Percentiles rank a stretch among this genome's conserved stretches.
These are phyloP conservation scores for Drosophila kuntzei DNA, from an alignment of 2,888 invertebrate genomes.

Conservation along the genomic window DNA sequence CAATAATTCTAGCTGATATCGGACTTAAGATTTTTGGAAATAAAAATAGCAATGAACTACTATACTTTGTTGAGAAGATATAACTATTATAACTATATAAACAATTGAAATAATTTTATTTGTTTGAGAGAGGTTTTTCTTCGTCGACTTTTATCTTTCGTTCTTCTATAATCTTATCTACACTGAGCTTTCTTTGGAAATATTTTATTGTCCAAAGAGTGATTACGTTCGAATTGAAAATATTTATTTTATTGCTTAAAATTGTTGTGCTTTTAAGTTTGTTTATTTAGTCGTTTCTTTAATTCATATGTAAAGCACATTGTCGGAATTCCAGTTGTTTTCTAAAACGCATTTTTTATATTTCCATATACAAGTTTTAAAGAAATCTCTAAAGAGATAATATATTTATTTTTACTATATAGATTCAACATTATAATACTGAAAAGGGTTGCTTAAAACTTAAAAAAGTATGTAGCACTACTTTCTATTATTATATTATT, in stretches of 20 bases:
- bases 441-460: too few relatives aligned
- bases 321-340: too few relatives aligned
- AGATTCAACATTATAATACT: too few relatives aligned
- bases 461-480: too few relatives aligned
- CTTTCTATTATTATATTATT: too few relatives aligned
- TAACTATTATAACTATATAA: too few relatives aligned
- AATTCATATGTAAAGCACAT: too few relatives aligned
- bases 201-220: neutral
- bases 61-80: neutral
- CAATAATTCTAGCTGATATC: neutral
- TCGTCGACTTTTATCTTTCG: neutral
- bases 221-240: neutral
- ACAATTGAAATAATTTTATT: neutral
- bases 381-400: too few relatives aligned
- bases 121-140: neutral
- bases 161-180: slow-evolving; percentile 2
- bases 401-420: too few relatives aligned
- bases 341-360: too few relatives aligned
- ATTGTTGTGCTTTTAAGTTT: neutral
- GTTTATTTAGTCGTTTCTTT: neutral
- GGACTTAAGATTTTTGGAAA: neutral
- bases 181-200: neutral
- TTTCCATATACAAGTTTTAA: too few relatives aligned
- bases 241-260: neutral
- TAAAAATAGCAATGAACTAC: neutral